phyloP scores from a whole-genome alignment of 2,113 vertebrate species.

The Platycercus adscitus region DNA sequence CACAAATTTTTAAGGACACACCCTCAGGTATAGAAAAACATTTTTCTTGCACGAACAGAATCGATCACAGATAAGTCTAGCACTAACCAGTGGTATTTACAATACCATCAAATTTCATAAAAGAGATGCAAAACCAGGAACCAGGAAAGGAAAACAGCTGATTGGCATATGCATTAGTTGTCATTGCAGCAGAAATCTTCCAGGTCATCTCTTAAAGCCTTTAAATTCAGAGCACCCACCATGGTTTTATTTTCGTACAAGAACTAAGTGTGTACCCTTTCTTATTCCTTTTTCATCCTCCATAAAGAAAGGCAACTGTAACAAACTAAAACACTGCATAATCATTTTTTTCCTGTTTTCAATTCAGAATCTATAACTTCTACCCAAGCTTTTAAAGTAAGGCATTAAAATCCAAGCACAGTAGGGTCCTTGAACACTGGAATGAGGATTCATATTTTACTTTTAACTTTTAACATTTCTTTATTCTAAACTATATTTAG shows the following conservation, averaged over 20 bases:
- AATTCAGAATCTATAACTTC: neutral
- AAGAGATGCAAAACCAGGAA: neutral
- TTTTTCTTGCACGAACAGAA: neutral
- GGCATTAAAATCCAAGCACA: neutral
- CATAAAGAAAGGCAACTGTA: neutral
- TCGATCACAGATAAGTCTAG: slow-evolving; percentile 39
- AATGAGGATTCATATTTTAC: neutral
- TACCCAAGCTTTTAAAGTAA: neutral
- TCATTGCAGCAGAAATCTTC: neutral
- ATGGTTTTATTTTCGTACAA: neutral
- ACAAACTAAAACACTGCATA: neutral
- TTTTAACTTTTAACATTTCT: neutral
- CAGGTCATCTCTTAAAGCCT: neutral
- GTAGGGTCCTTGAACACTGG: neutral
- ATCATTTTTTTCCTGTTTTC: neutral
- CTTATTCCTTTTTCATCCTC: neutral
- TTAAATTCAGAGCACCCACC: neutral
- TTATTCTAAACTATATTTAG: neutral
- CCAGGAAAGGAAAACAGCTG: neutral
- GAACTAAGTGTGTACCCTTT: neutral
- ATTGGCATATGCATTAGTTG: neutral
- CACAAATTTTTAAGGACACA: neutral
- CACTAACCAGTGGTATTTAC: neutral
- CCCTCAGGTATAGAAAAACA: neutral
- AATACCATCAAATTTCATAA: neutral